phyloP scores from a whole-genome alignment of 2,113 vertebrate genomes.

The Ammodytes marinus region DNA sequence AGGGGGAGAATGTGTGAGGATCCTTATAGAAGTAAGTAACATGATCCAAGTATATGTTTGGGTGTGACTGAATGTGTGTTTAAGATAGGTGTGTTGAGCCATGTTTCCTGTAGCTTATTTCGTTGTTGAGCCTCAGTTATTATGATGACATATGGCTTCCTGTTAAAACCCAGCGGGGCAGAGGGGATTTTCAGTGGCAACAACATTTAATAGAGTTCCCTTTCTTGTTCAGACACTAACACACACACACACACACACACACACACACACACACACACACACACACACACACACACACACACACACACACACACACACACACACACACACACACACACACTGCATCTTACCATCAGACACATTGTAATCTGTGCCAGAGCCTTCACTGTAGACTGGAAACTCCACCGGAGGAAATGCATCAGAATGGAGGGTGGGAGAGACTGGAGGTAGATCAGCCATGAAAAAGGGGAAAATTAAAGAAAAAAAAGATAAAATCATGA shows the following conservation, averaged over 20 bases:
- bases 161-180: constrained; percentile 56
- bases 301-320: not conserved
- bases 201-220: constrained; percentile 28
- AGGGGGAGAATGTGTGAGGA: constrained; percentile 14
- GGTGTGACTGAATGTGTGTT: constrained; percentile 3
- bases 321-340: not conserved
- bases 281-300: not conserved
- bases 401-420: constrained; percentile 4
- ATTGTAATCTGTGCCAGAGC: constrained; percentile 3
- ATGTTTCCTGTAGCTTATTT: constrained; percentile 64
- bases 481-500: not conserved
- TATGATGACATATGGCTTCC: constrained; percentile 65
- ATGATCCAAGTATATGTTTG: constrained; percentile 4
- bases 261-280: not conserved
- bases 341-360: constrained; percentile 9
- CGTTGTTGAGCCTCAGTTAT: constrained; percentile 57
- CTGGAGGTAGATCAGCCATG: not conserved
- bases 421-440: not conserved
- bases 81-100: constrained; percentile 54
- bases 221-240: not conserved
- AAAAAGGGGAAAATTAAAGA: not conserved
- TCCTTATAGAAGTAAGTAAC: not conserved
- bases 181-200: constrained; percentile 46
- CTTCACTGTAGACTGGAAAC: constrained; percentile 14
- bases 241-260: not conserved